phyloP scores from a whole-genome alignment of 2,113 vertebrate species.

The Theropithecus gelada region DNA sequence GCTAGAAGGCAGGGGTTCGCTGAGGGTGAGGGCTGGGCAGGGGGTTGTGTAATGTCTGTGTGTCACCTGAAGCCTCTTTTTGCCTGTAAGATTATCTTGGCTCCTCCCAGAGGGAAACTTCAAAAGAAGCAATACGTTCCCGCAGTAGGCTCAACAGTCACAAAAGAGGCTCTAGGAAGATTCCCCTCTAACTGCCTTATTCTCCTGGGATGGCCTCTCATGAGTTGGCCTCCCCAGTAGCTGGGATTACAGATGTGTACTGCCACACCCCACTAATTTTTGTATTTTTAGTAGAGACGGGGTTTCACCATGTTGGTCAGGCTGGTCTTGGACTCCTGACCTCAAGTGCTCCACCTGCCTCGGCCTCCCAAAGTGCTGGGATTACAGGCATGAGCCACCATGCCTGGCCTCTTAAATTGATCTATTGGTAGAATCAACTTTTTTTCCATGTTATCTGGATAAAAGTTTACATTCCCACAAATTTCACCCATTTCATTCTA shows the following conservation, averaged over 20 bases:
- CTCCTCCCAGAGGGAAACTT: background rate
- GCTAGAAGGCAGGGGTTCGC: background rate
- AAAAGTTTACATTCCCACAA: background rate
- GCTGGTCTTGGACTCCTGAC: too few relatives aligned
- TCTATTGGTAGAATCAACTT: background rate
- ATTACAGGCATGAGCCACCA: too few relatives aligned
- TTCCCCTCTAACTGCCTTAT: background rate
- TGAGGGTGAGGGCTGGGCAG: background rate
- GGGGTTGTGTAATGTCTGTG: background rate
- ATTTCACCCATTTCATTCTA: conserved; percentile 10
- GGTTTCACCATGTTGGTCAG: too few relatives aligned
- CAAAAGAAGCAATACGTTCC: too few relatives aligned
- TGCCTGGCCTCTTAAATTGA: background rate
- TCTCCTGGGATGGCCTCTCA: background rate
- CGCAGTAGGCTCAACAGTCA: background rate
- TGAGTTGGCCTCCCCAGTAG: background rate
- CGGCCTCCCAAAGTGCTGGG: too few relatives aligned
- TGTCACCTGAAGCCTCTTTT: background rate
- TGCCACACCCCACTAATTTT: too few relatives aligned
- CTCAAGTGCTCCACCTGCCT: too few relatives aligned
- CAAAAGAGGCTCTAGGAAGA: too few relatives aligned
- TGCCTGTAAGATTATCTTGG: too few relatives aligned
- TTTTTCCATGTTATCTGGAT: background rate
- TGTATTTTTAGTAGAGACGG: too few relatives aligned
- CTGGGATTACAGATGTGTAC: too few relatives aligned